A percentile compares a stretch with the other conserved stretches of the same genome.
phyloP scores from a whole-genome alignment of 2,888 invertebrate genomes.

The Trichopoda pennipes region DNA sequence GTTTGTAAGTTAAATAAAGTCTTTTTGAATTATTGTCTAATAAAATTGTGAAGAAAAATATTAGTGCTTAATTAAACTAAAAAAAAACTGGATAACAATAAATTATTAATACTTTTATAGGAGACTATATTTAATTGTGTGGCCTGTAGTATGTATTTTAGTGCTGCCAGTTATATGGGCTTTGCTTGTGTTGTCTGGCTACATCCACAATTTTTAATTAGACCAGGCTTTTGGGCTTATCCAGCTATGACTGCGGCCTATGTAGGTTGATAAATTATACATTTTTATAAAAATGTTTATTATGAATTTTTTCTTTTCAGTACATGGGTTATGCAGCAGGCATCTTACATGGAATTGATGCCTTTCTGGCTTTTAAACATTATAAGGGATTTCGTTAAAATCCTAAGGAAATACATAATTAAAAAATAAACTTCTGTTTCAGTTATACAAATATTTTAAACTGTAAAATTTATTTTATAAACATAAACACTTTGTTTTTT shows the following conservation, averaged over 20 bases:
- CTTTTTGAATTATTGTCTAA: not conserved
- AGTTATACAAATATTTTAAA: constrained; percentile 31
- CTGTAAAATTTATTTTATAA: constrained; percentile 19
- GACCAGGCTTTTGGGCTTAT: constrained; percentile 90
- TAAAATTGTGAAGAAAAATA: no score
- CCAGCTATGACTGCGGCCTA: constrained; percentile 94
- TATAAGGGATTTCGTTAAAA: constrained; percentile 84
- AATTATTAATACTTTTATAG: constrained; percentile 81
- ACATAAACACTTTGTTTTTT: no score
- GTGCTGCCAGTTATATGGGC: constrained; percentile 90
- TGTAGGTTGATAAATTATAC: constrained; percentile 83
- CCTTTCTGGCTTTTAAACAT: constrained; percentile 88
- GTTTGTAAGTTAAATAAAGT: constrained; percentile 85
- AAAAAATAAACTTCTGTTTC: not conserved
- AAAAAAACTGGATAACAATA: not conserved
- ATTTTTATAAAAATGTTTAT: not conserved
- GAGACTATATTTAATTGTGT: constrained; percentile 90
- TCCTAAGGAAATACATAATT: not conserved
- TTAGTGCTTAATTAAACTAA: no score
- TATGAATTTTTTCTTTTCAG: constrained; percentile 81
- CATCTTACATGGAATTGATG: constrained; percentile 89
- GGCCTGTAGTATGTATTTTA: constrained; percentile 89
- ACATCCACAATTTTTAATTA: constrained; percentile 87
- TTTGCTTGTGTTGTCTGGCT: constrained; percentile 89
- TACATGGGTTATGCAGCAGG: constrained; percentile 89